phyloP scores from a whole-genome alignment of 2,797 vertebrate species.

The Chaetophractus vellerosus region DNA sequence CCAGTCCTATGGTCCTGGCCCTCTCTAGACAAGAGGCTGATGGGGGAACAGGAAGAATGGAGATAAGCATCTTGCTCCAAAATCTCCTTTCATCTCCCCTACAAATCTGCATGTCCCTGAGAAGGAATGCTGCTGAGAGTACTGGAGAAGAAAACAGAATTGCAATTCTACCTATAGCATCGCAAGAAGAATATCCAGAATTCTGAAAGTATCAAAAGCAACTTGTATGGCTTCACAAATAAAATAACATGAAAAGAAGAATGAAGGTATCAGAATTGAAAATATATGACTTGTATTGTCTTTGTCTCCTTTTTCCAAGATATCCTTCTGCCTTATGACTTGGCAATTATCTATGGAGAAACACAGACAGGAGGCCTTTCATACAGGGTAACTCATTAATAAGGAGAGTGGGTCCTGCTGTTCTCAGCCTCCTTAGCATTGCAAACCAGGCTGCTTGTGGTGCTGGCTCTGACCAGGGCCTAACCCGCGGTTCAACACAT shows the following conservation, averaged over 20 bases:
- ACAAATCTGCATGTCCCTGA: background rate
- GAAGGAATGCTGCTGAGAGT: background rate
- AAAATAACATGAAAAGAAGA: background rate
- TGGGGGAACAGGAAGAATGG: background rate
- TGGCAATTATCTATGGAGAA: background rate
- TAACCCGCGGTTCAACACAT: background rate
- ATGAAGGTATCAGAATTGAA: background rate
- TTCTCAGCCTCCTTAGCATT: slow-evolving; percentile 12
- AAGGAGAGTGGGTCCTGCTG: background rate
- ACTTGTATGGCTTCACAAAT: background rate
- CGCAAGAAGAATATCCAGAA: background rate
- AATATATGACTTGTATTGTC: background rate
- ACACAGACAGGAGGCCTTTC: background rate
- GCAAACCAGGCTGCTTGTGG: background rate
- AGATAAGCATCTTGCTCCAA: background rate
- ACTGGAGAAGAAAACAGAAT: background rate
- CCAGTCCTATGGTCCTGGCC: background rate
- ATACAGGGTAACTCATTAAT: background rate
- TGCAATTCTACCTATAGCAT: background rate
- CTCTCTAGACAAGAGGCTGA: background rate
- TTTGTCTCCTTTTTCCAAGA: background rate
- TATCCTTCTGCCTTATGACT: slow-evolving; percentile 32
- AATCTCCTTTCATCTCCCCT: background rate
- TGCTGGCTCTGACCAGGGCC: background rate
- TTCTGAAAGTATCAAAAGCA: slow-evolving; percentile 6